Conservation (phyloP, 1,140 invertebrate genomes). For the Lordiphosa stackelbergi region DNA sequence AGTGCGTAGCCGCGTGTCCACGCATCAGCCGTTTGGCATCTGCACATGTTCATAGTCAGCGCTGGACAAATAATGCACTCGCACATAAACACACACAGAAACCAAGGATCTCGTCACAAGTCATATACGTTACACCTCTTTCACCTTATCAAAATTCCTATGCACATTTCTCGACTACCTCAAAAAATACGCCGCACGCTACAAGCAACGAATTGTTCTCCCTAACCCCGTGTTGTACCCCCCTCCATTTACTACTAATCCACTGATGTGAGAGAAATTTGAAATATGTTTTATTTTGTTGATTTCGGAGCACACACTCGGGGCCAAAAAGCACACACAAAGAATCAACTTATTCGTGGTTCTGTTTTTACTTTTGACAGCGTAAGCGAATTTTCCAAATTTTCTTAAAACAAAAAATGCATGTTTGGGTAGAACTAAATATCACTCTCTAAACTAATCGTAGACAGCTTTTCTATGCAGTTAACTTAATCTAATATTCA, state of each 20-base stretch:
- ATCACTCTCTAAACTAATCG: slow-evolving; percentile 4
- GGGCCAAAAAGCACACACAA: slow-evolving; percentile 40
- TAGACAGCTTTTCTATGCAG: background rate
- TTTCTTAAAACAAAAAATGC: slow-evolving; percentile 17
- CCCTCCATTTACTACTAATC: slow-evolving; percentile 26
- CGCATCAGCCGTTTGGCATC: slow-evolving; percentile 72
- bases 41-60: slow-evolving; percentile 77
- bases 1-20: slow-evolving; percentile 69
- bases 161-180: slow-evolving; percentile 29
- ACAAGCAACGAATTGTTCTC: slow-evolving; percentile 20
- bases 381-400: slow-evolving; percentile 69
- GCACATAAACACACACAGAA: slow-evolving; percentile 6
- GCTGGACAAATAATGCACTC: slow-evolving; percentile 29
- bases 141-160: slow-evolving; percentile 25
- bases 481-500: background rate
- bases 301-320: slow-evolving; percentile 44
- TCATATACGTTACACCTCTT: slow-evolving; percentile 5
- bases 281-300: slow-evolving; percentile 9
- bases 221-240: slow-evolving; percentile 28
- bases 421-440: slow-evolving; percentile 3
- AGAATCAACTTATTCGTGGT: slow-evolving; percentile 37
- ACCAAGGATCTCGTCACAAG: slow-evolving; percentile 42
- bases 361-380: slow-evolving; percentile 72
- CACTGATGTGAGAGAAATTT: slow-evolving; percentile 23
- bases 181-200: slow-evolving; percentile 15